Evolutionary conservation across 2,797 vertebrate genomes (phyloP).

Genomic region (Calcarius lapponicus): DNA sequence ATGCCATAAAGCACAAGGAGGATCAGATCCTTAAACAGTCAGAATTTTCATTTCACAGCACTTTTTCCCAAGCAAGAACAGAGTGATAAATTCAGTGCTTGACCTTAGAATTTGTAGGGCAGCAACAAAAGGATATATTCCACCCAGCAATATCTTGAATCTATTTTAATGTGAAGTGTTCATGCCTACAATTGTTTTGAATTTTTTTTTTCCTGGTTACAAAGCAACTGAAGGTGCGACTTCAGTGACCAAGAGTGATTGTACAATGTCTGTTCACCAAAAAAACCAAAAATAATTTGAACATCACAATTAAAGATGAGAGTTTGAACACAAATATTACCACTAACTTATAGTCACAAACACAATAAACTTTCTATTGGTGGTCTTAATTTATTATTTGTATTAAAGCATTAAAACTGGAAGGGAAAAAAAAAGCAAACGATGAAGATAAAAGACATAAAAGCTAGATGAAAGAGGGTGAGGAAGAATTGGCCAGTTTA

Average conservation of each 20-base stretch:
- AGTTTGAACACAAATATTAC: not conserved
- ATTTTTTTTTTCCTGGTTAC: not conserved
- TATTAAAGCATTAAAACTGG: not conserved
- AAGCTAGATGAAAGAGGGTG: not conserved
- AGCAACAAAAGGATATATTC: conserved; percentile 2
- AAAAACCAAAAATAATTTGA: rapidly evolving
- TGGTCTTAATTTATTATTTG: not conserved
- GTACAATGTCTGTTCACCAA: not conserved
- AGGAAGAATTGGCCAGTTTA: not conserved
- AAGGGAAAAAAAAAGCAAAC: not conserved
- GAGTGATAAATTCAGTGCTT: conserved; percentile 38
- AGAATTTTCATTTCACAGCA: conserved; percentile 53
- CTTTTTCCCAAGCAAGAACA: conserved; percentile 26
- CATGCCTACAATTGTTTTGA: not conserved
- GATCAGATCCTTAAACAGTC: conserved; percentile 34
- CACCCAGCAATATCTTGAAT: not conserved
- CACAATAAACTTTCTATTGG: not conserved
- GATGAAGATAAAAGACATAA: not conserved
- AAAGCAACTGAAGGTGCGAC: not conserved
- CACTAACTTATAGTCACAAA: not conserved
- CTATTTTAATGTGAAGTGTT: not conserved
- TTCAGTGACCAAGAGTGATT: not conserved
- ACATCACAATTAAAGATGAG: not conserved
- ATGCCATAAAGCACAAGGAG: conserved; percentile 22
- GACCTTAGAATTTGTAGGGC: conserved; percentile 30